Conservation (phyloP, 2,113 vertebrate genomes). For the Psittacula cyanocephala region DNA sequence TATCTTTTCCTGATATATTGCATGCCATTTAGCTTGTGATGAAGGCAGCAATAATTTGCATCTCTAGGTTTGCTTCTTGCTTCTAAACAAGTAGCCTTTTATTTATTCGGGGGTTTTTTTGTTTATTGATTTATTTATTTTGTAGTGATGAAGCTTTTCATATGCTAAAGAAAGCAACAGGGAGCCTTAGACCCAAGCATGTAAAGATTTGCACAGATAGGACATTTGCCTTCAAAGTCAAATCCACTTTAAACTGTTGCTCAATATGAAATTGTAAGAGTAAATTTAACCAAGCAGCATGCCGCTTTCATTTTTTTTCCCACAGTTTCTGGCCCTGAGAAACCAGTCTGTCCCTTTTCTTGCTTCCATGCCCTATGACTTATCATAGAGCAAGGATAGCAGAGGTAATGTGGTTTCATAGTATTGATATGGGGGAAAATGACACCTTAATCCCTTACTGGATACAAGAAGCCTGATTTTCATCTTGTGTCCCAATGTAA, state of each 20-base stretch:
- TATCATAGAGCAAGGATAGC: constrained; percentile 38
- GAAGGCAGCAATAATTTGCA: constrained; percentile 68
- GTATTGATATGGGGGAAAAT: background rate
- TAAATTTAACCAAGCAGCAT: constrained; percentile 35
- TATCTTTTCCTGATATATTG: constrained; percentile 63
- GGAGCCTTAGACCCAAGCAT: background rate
- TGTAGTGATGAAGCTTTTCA: constrained; percentile 27
- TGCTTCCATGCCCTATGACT: constrained; percentile 34
- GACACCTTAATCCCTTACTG: background rate
- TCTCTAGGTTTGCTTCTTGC: constrained; percentile 58
- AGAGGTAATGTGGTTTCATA: constrained; percentile 44
- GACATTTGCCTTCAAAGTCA: constrained; percentile 24
- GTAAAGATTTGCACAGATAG: constrained; percentile 7
- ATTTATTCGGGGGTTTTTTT: background rate
- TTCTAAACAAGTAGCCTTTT: constrained; percentile 43
- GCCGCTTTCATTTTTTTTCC: background rate
- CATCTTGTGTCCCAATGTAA: background rate
- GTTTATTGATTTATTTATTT: constrained; percentile 1
- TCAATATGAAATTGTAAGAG: background rate
- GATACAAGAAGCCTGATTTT: background rate
- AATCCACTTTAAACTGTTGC: background rate
- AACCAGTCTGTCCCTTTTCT: background rate
- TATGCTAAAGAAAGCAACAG: constrained; percentile 19
- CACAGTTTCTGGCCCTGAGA: background rate
- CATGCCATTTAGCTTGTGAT: constrained; percentile 64